These are phyloP conservation scores for Pteropus rufus DNA, from an alignment of 2,797 vertebrate genomes.

Conservation along the genomic window DNA sequence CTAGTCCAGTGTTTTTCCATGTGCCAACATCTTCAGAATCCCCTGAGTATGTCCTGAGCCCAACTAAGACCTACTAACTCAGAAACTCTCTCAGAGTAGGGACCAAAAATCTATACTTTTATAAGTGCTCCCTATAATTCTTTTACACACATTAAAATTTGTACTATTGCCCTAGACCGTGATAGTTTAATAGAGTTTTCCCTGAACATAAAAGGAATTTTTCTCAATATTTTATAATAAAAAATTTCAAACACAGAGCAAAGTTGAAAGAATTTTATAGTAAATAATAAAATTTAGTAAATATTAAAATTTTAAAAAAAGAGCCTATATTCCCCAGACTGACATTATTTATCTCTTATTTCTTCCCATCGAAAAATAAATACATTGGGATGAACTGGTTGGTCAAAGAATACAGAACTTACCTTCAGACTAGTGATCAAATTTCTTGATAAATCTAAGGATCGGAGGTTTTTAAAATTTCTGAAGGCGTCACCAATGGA, in stretches of 20 bases:
- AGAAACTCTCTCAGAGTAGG: neutral
- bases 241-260: constrained; percentile 26
- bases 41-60: neutral
- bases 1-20: neutral
- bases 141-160: constrained; percentile 11
- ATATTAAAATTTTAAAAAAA: constrained; percentile 17
- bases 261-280: constrained; percentile 37
- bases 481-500: constrained; percentile 77
- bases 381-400: neutral
- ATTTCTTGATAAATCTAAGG: constrained; percentile 79
- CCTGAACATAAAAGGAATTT: neutral
- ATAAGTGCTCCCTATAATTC: neutral
- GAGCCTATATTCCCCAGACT: neutral
- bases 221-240: constrained; percentile 30
- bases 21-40: neutral
- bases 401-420: constrained; percentile 51
- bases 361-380: constrained; percentile 14
- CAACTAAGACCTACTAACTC: neutral
- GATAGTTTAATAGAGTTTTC: constrained; percentile 6
- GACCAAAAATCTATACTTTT: constrained; percentile 31
- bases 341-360: constrained; percentile 9
- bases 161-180: neutral
- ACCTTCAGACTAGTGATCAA: constrained; percentile 76
- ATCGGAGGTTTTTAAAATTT: constrained; percentile 77
- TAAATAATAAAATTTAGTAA: constrained; percentile 41